These are phyloP conservation scores for Oikopleura vanhoeffeni DNA, from an alignment of 23 tunicate species.

Conservation along the genomic window DNA sequence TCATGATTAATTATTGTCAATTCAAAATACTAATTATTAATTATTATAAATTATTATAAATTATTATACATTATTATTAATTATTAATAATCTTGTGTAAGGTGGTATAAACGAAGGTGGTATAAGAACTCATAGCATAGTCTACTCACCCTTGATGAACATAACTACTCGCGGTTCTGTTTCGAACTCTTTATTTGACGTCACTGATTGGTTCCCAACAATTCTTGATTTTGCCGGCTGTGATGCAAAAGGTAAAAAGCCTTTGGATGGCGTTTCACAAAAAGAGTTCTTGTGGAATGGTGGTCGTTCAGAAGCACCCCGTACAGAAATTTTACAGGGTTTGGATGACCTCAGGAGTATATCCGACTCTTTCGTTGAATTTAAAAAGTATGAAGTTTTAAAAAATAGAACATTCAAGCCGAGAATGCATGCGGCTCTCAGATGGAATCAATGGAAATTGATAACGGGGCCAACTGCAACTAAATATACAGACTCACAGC, in stretches of 20 bases:
- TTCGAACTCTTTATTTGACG: too few relatives aligned
- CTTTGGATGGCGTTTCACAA: too few relatives aligned
- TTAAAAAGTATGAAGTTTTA: slow-evolving; percentile 31
- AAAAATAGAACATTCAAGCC: slow-evolving; percentile 18
- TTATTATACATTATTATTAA: too few relatives aligned
- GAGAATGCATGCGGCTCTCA: slow-evolving; percentile 43
- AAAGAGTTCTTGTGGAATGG: not conserved
- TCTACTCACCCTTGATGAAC: not conserved
- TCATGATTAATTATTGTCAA: too few relatives aligned
- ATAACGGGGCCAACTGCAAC: slow-evolving; percentile 33
- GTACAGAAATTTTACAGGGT: not conserved
- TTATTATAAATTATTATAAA: too few relatives aligned
- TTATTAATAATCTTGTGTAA: too few relatives aligned
- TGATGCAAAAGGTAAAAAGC: too few relatives aligned
- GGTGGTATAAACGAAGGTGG: too few relatives aligned
- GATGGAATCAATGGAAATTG: slow-evolving; percentile 64
- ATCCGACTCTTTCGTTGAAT: slow-evolving; percentile 26
- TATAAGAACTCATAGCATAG: slow-evolving; percentile 43
- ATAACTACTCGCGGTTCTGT: not conserved
- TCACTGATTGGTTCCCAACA: too few relatives aligned
- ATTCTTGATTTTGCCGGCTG: too few relatives aligned
- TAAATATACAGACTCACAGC: too few relatives aligned
- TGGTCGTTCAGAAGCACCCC: not conserved
- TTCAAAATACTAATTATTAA: too few relatives aligned
- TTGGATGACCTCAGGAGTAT: slow-evolving; percentile 34